Evolutionary conservation across 1,140 invertebrate genomes (phyloP), one percentile per base, ranked within the genome.

Genomic region (Mamestra configurata): DNA sequence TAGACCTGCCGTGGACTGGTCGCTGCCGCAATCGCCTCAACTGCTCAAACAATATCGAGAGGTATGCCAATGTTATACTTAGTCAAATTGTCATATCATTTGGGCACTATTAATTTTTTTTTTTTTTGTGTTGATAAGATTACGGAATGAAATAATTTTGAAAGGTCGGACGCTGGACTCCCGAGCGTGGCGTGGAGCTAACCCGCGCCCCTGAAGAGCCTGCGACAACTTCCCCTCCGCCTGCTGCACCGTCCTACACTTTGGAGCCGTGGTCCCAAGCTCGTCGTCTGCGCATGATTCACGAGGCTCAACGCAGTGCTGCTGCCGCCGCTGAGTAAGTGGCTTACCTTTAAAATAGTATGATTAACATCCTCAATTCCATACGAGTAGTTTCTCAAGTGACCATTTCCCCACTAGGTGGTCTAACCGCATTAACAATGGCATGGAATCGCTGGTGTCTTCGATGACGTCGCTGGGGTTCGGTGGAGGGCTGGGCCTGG

Each of bases 41-140:
- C 84, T 93, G 75, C 79, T 94, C 43, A 89, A 89, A n/a, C 92
- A 94, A 82, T 94, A 94, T 61, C 87, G 90, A n/a, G 93, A 94
- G 89, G 93, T 94, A 24, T 43, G 70, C 55, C 5, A 57, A 55
- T 43, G 40, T 43, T 3, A 43, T 13, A 11, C 1, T 0, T 11
- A 43, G 8, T 11, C 11, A 11, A 3, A 13, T 43, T 1, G 4
- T 10, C 7, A 40, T 40, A 4, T 6, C 6, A 40, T 13, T 43
- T 43, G 11, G 10, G 40, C 40, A 43, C 8, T 43, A 31, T 31
- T 31, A 31, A 5, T 5, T 31, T 31, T n/a, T n/a, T n/a, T n/a
- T n/a, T n/a, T n/a, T n/a, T 15, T 49, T 61, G 5, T 6, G 7
- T 61, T 55, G n/a, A 4, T 4, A 4, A 10, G 13, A 24, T 24